These are phyloP conservation scores for Neoaliturus tenellus DNA, from an alignment of 2,888 invertebrate genomes.

Conservation along the genomic window DNA sequence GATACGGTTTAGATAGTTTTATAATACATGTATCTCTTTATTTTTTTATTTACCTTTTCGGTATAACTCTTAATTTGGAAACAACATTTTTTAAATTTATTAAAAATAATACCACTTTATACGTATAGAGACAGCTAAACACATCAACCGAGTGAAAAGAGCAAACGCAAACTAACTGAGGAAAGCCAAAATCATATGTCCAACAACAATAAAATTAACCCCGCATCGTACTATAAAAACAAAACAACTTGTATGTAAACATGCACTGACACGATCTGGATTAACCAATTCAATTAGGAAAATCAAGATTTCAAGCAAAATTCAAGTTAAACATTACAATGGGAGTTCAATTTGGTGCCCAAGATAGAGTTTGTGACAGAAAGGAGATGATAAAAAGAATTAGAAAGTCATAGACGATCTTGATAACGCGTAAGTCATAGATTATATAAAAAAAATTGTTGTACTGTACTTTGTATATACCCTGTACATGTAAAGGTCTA, in stretches of 20 bases:
- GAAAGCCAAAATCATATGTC: background rate
- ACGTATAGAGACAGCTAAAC: too few species aligned
- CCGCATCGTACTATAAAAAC: background rate
- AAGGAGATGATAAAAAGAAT: conserved; percentile 16
- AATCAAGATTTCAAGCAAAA: conserved; percentile 1
- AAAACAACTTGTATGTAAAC: background rate
- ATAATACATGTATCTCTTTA: too few species aligned
- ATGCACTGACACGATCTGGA: background rate
- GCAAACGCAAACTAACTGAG: too few species aligned
- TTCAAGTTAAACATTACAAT: background rate
- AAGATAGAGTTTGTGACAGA: background rate
- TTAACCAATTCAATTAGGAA: background rate
- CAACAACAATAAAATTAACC: background rate
- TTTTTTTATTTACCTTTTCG: too few species aligned
- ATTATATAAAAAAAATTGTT: background rate
- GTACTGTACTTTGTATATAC: too few species aligned
- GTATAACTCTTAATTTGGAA: too few species aligned
- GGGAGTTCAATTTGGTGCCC: background rate
- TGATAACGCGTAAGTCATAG: conserved; percentile 13
- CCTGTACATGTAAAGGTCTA: too few species aligned
- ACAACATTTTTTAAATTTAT: too few species aligned
- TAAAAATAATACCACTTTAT: too few species aligned
- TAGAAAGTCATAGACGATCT: background rate
- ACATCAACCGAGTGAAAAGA: too few species aligned
- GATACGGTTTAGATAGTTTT: too few species aligned